phyloP scores from a whole-genome alignment of 2,113 vertebrate species.

The Daboia siamensis region DNA sequence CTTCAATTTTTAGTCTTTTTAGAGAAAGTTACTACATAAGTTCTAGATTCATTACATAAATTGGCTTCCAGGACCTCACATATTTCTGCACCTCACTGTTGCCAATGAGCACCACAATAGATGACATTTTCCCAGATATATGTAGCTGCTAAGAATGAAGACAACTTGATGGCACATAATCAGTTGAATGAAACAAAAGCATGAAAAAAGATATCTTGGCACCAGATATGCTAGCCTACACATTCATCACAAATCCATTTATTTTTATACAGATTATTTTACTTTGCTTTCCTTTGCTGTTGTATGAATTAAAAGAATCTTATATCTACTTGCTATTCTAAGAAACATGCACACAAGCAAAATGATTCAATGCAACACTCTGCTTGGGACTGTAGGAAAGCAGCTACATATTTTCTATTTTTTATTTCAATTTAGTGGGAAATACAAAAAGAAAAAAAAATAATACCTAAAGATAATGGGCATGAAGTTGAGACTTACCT shows the following conservation, averaged over 20 bases:
- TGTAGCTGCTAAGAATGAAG: background rate
- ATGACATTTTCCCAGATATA: background rate
- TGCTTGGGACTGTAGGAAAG: background rate
- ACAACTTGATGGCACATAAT: background rate
- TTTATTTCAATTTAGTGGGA: accelerated
- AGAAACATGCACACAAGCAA: background rate
- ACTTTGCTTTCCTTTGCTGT: background rate
- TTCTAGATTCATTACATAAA: background rate
- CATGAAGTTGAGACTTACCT: constrained; percentile 54
- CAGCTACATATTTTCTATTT: accelerated
- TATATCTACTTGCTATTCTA: background rate
- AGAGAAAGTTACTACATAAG: background rate
- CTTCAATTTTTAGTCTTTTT: background rate
- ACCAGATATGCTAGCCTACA: background rate
- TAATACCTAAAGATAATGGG: background rate
- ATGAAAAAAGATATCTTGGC: background rate
- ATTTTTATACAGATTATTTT: background rate
- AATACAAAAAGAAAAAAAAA: background rate
- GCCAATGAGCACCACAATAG: background rate
- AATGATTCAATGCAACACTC: background rate
- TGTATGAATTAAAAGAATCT: background rate
- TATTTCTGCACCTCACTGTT: background rate
- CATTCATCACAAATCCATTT: background rate
- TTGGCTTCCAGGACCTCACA: background rate
- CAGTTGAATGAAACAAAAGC: background rate